Evolutionary conservation across 2,113 vertebrate genomes (phyloP), one percentile per base, ranked within the genome.

Genomic region (Brachypodius melanocephalos): DNA sequence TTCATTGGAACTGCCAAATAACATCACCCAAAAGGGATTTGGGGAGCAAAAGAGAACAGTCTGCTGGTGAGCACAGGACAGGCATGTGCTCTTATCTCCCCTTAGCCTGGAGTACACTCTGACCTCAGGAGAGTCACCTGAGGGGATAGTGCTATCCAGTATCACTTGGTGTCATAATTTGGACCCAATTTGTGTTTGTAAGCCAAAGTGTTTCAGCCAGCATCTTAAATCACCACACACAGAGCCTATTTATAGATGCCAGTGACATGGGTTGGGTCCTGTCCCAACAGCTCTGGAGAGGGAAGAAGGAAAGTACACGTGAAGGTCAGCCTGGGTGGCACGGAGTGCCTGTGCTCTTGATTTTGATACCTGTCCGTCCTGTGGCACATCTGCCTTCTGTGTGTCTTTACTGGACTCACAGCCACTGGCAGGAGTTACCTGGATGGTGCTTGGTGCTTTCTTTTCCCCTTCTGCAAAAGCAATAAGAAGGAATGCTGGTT

Each of bases 281-380:
- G 15, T 10, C 59, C 63, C 15, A 54, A 19, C 42, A 31, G 24
- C 36, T 57, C 34, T 25, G 19, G 34, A 36, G 26, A 51, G 54
- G 29, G 57, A 49, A 74, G 52, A 22, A 24, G 38, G 51, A 62
- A 74, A 66, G 49, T 5, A 20, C 6, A 11, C 0, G 0, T 15
- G 54, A 57, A 62, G 21, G n/a, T 73, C 43, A 29, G 46, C 36
- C 42, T 45, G 54, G 57, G 26, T 32, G 12, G 62, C 11, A 2
- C n/a, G 31, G 15, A 10, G 8, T 82, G 66, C 42, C 20, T 19
- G 1, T 43, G 34, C 26, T 61, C 14, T 13, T 68, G 19, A 9
- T 46, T 75, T 38, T 28, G 32, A 10, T 97, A 98, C 98, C 97
- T 97, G 95, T 57, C 91, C 71, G 15, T 92, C 96, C 17, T 96